These are phyloP conservation scores for Drosophila histrio DNA, from an alignment of 2,888 invertebrate species.

Conservation along the genomic window DNA sequence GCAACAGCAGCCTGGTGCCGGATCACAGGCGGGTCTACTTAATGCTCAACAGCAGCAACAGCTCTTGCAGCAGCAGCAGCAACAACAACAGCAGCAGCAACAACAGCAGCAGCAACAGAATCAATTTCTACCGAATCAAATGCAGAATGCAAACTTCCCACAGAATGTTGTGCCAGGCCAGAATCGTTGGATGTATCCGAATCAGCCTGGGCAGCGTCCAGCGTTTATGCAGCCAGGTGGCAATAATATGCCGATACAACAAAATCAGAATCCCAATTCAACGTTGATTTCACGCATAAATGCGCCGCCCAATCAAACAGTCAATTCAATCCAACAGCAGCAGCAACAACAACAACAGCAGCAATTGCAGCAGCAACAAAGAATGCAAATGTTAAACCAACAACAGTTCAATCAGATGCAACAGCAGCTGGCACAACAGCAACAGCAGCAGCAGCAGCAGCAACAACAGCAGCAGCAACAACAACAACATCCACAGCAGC, in stretches of 20 bases:
- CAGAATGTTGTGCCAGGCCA: constrained; percentile 75
- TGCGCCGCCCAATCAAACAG: constrained; percentile 85
- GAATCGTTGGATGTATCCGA: constrained; percentile 81
- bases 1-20: constrained; percentile 51
- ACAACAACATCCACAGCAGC: constrained; percentile 41
- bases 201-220: constrained; percentile 73
- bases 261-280: constrained; percentile 84
- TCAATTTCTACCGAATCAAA: constrained; percentile 71
- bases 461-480: constrained; percentile 33
- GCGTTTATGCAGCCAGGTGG: constrained; percentile 68
- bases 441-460: constrained; percentile 43
- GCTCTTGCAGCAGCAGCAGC: constrained; percentile 60
- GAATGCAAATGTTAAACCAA: constrained; percentile 82
- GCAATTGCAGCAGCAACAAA: constrained; percentile 72
- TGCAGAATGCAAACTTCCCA: constrained; percentile 81
- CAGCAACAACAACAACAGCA: constrained; percentile 81
- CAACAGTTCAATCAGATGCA: constrained; percentile 81
- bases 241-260: constrained; percentile 52
- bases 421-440: constrained; percentile 66
- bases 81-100: constrained; percentile 58
- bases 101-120: constrained; percentile 66
- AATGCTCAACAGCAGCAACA: constrained; percentile 72
- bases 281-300: constrained; percentile 88
- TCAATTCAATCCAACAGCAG: constrained; percentile 83
- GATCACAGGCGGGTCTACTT: constrained; percentile 48